phyloP scores from a whole-genome alignment of 2,888 invertebrate species.

The Dinocampus coccinellae region DNA sequence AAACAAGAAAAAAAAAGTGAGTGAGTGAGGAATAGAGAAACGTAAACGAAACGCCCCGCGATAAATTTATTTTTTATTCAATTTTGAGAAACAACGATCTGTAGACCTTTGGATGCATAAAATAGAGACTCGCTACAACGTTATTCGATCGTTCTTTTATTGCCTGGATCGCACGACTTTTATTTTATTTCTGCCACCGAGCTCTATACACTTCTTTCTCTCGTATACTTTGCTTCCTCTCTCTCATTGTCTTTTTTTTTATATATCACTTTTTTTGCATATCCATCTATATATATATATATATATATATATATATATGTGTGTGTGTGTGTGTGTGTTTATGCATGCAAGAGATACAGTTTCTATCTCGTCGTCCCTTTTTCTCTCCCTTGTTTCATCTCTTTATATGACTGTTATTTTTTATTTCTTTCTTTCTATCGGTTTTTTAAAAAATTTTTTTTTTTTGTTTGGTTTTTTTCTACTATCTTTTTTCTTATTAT shows the following conservation, averaged over 20 bases:
- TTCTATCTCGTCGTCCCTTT: background rate
- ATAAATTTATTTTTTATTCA: slow-evolving; percentile 18
- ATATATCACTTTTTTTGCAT: slow-evolving; percentile 5
- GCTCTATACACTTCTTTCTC: background rate
- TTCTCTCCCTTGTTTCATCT: background rate
- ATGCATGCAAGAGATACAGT: slow-evolving; percentile 2
- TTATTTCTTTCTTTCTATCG: too few species aligned
- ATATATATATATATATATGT: background rate
- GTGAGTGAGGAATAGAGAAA: background rate
- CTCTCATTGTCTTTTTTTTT: too few species aligned
- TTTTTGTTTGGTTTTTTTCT: too few species aligned
- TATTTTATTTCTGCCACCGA: slow-evolving; percentile 14
- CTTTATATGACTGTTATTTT: background rate
- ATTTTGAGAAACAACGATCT: slow-evolving; percentile 26
- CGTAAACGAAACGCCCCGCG: slow-evolving; percentile 2
- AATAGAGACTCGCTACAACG: slow-evolving; percentile 31
- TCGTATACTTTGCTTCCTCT: background rate
- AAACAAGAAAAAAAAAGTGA: too few species aligned
- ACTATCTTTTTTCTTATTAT: too few species aligned
- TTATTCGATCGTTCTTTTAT: slow-evolving; percentile 33
- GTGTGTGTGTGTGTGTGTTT: slow-evolving; percentile 2
- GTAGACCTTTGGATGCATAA: slow-evolving; percentile 17
- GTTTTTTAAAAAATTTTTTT: too few species aligned
- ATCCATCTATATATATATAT: background rate
- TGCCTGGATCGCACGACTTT: slow-evolving; percentile 28